A percentile compares a stretch with the other conserved stretches of the same genome.
Conservation (phyloP, 2,888 invertebrate species). For the Liopterus haemorrhoidalis region DNA sequence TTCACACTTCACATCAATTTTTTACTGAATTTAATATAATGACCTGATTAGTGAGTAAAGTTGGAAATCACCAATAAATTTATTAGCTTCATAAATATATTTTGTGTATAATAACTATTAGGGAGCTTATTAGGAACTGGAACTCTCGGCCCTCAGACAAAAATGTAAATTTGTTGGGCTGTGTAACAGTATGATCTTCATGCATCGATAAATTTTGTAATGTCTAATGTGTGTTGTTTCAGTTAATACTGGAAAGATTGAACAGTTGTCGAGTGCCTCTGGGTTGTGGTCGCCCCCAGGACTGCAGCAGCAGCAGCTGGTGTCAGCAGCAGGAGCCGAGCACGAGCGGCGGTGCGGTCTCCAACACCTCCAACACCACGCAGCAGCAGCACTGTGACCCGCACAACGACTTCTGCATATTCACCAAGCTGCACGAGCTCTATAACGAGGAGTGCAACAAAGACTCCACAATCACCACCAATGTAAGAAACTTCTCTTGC, state of each 20-base stretch:
- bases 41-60: too few relatives aligned
- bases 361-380: slow-evolving; percentile 9
- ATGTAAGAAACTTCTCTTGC: slow-evolving; percentile 24
- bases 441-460: slow-evolving; percentile 41
- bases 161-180: too few relatives aligned
- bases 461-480: slow-evolving; percentile 25
- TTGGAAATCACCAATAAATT: too few relatives aligned
- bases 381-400: slow-evolving; percentile 25
- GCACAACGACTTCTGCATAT: slow-evolving; percentile 40
- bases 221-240: slow-evolving; percentile 28
- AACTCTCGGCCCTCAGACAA: too few relatives aligned
- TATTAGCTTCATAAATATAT: too few relatives aligned
- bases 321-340: too few relatives aligned
- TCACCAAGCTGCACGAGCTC: slow-evolving; percentile 44
- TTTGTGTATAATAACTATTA: too few relatives aligned
- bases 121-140: too few relatives aligned
- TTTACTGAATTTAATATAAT: too few relatives aligned
- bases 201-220: slow-evolving; percentile 6
- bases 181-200: too few relatives aligned
- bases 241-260: slow-evolving; percentile 42
- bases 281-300: slow-evolving; percentile 41
- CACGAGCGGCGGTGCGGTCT: slow-evolving; percentile 11
- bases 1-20: too few relatives aligned
- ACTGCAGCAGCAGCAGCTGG: slow-evolving; percentile 20
- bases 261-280: slow-evolving; percentile 42